Evolutionary conservation across 2,888 invertebrate genomes (phyloP).

Genomic region (Agrypnus murinus): DNA sequence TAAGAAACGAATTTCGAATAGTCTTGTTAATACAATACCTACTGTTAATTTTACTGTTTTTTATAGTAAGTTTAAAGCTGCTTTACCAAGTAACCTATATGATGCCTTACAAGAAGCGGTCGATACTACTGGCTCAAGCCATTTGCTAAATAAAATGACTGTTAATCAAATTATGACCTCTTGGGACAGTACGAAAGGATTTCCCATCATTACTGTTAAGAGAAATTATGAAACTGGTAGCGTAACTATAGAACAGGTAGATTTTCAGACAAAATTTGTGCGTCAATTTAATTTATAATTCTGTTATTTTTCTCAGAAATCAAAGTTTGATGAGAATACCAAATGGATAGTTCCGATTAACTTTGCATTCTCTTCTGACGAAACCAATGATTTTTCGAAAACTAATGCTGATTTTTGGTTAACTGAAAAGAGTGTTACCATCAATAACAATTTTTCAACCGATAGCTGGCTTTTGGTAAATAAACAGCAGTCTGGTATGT

Average conservation of each 20-base stretch:
- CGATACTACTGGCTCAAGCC: conserved; percentile 4
- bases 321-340: neutral
- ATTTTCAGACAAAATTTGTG: neutral
- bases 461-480: conserved; percentile 67
- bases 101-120: conserved; percentile 56
- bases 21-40: neutral
- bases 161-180: conserved; percentile 20
- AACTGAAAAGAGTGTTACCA: conserved; percentile 33
- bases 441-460: conserved; percentile 27
- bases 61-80: conserved; percentile 54
- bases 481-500: conserved; percentile 39
- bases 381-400: conserved; percentile 23
- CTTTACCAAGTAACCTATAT: conserved; percentile 64
- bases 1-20: neutral
- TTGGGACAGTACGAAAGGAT: conserved; percentile 45
- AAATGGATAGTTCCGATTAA: conserved; percentile 38
- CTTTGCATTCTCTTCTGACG: conserved; percentile 19
- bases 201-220: conserved; percentile 46
- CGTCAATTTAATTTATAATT: neutral
- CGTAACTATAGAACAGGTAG: conserved; percentile 26
- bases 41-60: neutral
- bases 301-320: too few relatives aligned
- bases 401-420: conserved; percentile 43
- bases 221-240: conserved; percentile 26
- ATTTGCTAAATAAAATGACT: neutral